phyloP scores from a whole-genome alignment of 2,113 vertebrate species.

The Brevimyrus niger region DNA sequence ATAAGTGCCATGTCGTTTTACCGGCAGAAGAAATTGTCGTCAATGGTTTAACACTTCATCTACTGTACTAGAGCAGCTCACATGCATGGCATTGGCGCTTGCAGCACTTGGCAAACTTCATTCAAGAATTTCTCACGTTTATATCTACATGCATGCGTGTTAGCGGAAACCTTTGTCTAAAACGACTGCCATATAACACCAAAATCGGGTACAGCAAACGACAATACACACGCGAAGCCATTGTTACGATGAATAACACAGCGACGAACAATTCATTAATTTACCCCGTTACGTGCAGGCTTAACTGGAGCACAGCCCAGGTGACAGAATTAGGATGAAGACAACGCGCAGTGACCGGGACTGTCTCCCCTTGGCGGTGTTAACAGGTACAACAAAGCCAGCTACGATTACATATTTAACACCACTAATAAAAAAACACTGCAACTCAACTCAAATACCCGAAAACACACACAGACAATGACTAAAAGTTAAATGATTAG shows the following conservation, averaged over 20 bases:
- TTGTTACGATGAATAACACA: background rate
- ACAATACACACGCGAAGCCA: background rate
- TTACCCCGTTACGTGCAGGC: background rate
- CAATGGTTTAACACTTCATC: background rate
- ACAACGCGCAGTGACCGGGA: background rate
- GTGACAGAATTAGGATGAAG: background rate
- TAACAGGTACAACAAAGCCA: constrained; percentile 11
- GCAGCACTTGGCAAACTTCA: background rate
- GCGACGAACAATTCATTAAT: background rate
- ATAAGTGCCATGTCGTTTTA: background rate
- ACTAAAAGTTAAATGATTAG: background rate
- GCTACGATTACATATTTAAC: background rate
- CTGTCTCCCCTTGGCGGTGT: background rate
- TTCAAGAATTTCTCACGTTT: background rate
- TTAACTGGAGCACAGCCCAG: background rate
- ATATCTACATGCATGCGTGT: background rate
- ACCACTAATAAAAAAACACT: background rate
- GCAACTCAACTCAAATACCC: background rate
- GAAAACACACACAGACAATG: background rate
- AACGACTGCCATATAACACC: background rate
- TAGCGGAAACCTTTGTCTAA: background rate
- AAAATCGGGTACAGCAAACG: background rate
- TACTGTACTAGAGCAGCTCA: background rate
- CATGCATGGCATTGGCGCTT: background rate
- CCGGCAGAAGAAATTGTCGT: background rate